These are phyloP conservation scores for Odontomyia ornata DNA, from an alignment of 2,888 invertebrate species.

Conservation along the genomic window DNA sequence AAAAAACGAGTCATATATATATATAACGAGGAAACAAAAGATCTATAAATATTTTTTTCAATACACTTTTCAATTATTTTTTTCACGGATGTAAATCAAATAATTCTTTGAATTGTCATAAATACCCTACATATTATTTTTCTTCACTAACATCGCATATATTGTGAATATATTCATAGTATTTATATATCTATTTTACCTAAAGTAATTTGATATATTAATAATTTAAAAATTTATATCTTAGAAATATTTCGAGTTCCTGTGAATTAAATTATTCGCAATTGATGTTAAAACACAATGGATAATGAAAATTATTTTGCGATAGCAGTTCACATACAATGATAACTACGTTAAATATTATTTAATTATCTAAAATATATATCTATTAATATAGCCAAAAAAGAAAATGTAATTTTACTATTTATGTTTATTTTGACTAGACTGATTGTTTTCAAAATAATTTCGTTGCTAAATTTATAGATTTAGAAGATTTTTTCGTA, in stretches of 20 bases:
- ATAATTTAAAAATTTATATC: background rate
- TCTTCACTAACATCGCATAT: background rate
- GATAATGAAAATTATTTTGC: constrained; percentile 1
- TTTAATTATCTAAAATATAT: background rate
- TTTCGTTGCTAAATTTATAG: background rate
- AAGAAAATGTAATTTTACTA: background rate
- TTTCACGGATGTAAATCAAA: background rate
- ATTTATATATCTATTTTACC: background rate
- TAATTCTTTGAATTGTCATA: background rate
- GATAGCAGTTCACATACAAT: background rate
- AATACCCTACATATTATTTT: background rate
- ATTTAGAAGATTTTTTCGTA: too few relatives aligned
- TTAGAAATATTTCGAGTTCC: background rate
- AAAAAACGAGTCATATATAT: too few relatives aligned
- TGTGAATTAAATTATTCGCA: background rate
- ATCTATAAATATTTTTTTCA: too few relatives aligned
- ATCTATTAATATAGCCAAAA: background rate
- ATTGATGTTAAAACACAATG: constrained; percentile 3
- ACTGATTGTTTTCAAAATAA: background rate
- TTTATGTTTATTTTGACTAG: background rate
- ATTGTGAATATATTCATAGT: background rate
- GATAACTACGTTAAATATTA: background rate
- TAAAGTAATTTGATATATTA: too few relatives aligned
- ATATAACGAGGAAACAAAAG: too few relatives aligned
- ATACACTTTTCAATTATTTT: too few relatives aligned